These are phyloP conservation scores for Linhomoeus sp. DNA, from an alignment of 2,888 invertebrate species.

Conservation along the genomic window DNA sequence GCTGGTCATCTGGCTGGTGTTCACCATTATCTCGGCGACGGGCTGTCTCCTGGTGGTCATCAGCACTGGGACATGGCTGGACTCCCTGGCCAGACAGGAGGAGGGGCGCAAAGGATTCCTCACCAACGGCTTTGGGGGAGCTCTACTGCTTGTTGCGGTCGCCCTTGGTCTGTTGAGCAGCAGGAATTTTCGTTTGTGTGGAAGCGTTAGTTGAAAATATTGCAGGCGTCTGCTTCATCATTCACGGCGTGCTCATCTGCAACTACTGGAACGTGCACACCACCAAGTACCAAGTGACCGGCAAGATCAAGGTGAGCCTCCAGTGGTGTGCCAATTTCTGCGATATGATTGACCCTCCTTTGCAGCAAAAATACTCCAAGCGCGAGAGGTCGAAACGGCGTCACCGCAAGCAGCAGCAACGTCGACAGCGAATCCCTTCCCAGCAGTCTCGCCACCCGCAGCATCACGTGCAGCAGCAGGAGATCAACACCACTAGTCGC, in stretches of 20 bases:
- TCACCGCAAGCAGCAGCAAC: too few relatives aligned
- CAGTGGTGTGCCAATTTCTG: too few relatives aligned
- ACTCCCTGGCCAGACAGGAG: constrained; percentile 22
- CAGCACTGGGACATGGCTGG: constrained; percentile 22
- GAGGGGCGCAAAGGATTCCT: constrained; percentile 16
- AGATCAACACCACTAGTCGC: too few relatives aligned
- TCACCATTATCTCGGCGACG: constrained; percentile 20
- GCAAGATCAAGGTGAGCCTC: constrained; percentile 13
- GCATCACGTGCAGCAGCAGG: too few relatives aligned
- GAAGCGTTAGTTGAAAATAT: too few relatives aligned
- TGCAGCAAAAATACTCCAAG: too few relatives aligned
- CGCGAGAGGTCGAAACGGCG: too few relatives aligned
- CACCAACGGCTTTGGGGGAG: constrained; percentile 17
- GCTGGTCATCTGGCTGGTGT: constrained; percentile 20
- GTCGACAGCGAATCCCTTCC: too few relatives aligned
- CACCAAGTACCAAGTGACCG: constrained; percentile 20
- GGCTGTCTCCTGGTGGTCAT: constrained; percentile 21
- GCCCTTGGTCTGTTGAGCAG: constrained; percentile 11
- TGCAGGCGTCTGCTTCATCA: constrained; percentile 21
- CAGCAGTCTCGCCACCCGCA: too few relatives aligned
- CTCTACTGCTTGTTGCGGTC: constrained; percentile 21
- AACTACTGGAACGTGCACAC: constrained; percentile 24
- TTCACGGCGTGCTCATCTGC: constrained; percentile 23
- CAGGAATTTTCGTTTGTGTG: too few relatives aligned
- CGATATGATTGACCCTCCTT: too few relatives aligned